Percentiles rank a stretch among this genome's conserved stretches.
Evolutionary conservation across 2,888 invertebrate species (phyloP).

Genomic region (Falcaria lacertinaria): DNA sequence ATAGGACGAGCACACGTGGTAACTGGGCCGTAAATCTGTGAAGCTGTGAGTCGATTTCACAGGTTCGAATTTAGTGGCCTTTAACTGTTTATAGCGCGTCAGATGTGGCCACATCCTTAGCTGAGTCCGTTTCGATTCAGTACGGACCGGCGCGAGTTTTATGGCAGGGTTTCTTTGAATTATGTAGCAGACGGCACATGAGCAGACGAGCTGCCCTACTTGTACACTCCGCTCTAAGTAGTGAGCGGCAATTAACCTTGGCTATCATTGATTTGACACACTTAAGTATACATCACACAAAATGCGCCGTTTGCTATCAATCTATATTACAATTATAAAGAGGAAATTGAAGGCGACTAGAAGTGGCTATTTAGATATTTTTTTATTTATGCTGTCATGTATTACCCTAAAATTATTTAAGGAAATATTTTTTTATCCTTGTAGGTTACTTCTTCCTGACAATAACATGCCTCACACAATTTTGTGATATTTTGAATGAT

Average conservation of each 20-base stretch:
- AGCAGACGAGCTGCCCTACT: conserved; percentile 37
- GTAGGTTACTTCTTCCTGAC: too few species aligned
- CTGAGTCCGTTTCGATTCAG: conserved; percentile 38
- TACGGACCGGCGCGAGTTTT: conserved; percentile 48
- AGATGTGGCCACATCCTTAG: conserved; percentile 41
- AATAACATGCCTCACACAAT: too few species aligned
- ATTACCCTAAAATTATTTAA: too few species aligned
- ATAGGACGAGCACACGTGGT: conserved; percentile 17
- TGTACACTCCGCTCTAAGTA: conserved; percentile 7
- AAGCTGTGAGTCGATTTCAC: conserved; percentile 3
- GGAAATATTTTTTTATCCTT: too few species aligned
- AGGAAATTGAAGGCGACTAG: too few species aligned
- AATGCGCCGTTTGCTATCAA: too few species aligned
- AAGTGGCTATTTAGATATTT: too few species aligned
- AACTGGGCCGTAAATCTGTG: conserved; percentile 18
- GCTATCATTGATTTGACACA: background rate
- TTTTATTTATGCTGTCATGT: too few species aligned
- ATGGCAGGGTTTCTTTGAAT: conserved; percentile 60
- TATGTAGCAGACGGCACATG: conserved; percentile 57
- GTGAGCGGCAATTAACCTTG: background rate
- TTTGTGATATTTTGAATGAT: too few species aligned
- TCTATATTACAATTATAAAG: too few species aligned
- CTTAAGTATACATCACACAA: too few species aligned
- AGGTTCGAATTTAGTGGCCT: conserved; percentile 7
- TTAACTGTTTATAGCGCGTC: conserved; percentile 36